Evolutionary conservation across 2,888 invertebrate species (phyloP), one percentile per base, ranked within the genome.

Genomic region (Zaprionus bogoriensis): DNA sequence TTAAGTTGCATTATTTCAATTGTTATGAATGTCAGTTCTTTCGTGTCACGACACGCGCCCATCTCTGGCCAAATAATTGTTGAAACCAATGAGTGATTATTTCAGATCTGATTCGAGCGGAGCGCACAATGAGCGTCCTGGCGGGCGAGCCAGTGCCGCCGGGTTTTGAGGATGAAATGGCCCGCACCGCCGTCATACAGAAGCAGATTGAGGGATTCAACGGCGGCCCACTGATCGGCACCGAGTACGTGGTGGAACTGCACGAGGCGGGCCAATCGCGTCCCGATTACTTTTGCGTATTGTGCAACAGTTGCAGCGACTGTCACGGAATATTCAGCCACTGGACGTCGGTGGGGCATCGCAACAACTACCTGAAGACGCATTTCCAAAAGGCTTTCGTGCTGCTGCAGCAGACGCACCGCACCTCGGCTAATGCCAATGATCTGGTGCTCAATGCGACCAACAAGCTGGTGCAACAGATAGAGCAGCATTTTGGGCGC

Each of bases 261-360:
- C 92, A 93, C 28, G 93, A 94, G 50, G 93, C 93, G 78, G 91
- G 92, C 5, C 93, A 93, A 68, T 92, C 93, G 85, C 95, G 95
- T 89, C 95, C 96, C 0, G 91, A 93, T 48, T 96, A 96, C 90
- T 92, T 94, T 48, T 97, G 96, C 91, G 92, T 95, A 74, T 92
- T 96, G 65, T 97, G 96, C 90, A 93, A 94, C 83, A 96, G 96
- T 90, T 94, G 94, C 75, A 96, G 96, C 32, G 95, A 96, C 88
- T 95, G 94, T 22, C 93, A 95, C 42, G 95, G 95, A 48, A 95
- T 96, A 73, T 92, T 96, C 89, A 94, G 94, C 69, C 96, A 96
- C 89, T 92, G 96, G 87, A 94, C 94, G 17, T 95, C 96, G 88
- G 94, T 94, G 89, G 94, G 94, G 90, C 96, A 97, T 88, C 93